A percentile compares a stretch with the other conserved stretches of the same genome.
These are phyloP conservation scores for Xyrichtys novacula DNA, from an alignment of 2,797 vertebrate species.

Conservation along the genomic window DNA sequence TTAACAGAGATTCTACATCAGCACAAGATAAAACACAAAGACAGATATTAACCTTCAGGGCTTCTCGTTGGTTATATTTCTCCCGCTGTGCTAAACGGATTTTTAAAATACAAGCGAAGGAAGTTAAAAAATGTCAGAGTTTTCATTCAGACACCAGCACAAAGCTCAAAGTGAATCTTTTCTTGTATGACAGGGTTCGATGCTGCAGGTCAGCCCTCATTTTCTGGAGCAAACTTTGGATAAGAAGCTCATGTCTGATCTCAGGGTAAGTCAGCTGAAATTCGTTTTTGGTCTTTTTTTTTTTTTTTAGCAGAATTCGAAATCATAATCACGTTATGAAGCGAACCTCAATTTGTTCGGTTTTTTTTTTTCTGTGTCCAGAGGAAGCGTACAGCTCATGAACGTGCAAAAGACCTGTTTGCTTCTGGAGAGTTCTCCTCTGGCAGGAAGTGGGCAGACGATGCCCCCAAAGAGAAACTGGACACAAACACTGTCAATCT, in stretches of 20 bases:
- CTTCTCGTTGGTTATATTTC: too few relatives aligned
- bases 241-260: conserved; percentile 99
- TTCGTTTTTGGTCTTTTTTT: background rate
- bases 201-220: conserved; percentile 97
- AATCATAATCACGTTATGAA: accelerated
- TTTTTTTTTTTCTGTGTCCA: conserved; percentile 62
- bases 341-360: background rate
- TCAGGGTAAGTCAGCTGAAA: conserved; percentile 92
- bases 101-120: too few relatives aligned
- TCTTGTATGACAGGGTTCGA: conserved; percentile 88
- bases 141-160: too few relatives aligned
- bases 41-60: too few relatives aligned
- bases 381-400: conserved; percentile 96
- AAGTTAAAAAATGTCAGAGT: too few relatives aligned
- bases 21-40: too few relatives aligned
- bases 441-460: conserved; percentile 97
- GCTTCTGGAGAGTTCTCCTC: conserved; percentile 97
- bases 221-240: conserved; percentile 98
- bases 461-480: conserved; percentile 95
- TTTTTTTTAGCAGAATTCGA: background rate
- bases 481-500: conserved; percentile 95
- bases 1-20: too few relatives aligned
- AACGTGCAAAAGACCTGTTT: conserved; percentile 96
- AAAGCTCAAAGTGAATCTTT: background rate
- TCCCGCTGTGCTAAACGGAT: too few relatives aligned